A percentile compares a stretch with the other conserved stretches of the same genome.
phyloP scores from a whole-genome alignment of 2,113 vertebrate species.

The Phasianus colchicus region DNA sequence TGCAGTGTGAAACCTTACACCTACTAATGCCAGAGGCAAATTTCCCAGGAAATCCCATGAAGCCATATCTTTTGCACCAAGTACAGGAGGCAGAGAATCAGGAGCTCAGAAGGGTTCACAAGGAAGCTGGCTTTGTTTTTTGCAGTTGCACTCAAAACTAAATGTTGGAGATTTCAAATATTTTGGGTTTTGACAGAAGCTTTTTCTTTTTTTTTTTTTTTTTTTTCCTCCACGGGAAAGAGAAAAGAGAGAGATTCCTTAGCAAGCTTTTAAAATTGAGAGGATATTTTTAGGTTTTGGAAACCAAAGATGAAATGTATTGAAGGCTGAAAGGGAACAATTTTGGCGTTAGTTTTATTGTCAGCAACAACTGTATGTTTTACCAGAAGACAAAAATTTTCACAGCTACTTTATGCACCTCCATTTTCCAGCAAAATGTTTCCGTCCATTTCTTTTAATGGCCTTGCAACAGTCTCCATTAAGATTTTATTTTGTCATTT shows the following conservation, averaged over 20 bases:
- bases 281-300: not conserved
- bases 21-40: not conserved
- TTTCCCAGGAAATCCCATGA: not conserved
- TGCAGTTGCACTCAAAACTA: not conserved
- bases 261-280: not conserved
- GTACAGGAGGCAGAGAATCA: not conserved
- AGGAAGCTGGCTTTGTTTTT: not conserved
- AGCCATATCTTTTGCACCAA: not conserved
- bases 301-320: not conserved
- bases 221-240: not conserved
- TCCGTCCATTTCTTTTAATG: not conserved
- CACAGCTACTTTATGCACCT: not conserved
- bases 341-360: not conserved
- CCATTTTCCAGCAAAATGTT: slow-evolving; percentile 1
- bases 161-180: not conserved
- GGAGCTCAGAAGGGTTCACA: not conserved
- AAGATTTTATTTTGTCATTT: not conserved
- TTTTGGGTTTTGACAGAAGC: not conserved
- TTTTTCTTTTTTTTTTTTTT: not conserved
- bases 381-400: not conserved
- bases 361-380: not conserved
- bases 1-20: not conserved
- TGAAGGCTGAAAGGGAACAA: not conserved
- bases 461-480: not conserved
- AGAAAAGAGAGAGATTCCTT: not conserved